Evolutionary conservation across 2,113 vertebrate genomes (phyloP).

Genomic region (Amphiprion percula): DNA sequence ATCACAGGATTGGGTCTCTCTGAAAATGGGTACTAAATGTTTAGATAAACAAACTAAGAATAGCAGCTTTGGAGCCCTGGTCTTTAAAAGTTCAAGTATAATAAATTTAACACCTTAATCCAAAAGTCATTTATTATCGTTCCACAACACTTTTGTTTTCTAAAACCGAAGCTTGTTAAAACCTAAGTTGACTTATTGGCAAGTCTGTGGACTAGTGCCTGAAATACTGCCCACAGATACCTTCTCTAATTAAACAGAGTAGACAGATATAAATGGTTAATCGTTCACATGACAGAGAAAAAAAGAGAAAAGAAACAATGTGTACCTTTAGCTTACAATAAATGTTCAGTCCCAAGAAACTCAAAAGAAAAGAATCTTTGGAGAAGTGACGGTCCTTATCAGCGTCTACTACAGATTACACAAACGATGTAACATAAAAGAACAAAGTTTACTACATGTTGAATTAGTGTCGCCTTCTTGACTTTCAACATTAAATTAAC

Average conservation of each 20-base stretch:
- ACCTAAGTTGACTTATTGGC: slow-evolving; percentile 33
- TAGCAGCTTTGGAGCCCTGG: too few species aligned
- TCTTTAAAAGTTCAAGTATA: too few species aligned
- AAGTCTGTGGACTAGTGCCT: slow-evolving; percentile 19
- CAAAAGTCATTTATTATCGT: background rate
- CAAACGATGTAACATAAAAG: background rate
- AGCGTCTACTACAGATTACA: slow-evolving; percentile 11
- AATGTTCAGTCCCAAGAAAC: background rate
- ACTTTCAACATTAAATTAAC: background rate
- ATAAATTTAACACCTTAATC: too few species aligned
- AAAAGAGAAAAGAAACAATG: background rate
- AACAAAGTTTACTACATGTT: background rate
- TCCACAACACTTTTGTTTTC: slow-evolving; percentile 4
- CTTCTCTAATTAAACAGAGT: slow-evolving; percentile 61
- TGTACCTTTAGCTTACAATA: background rate
- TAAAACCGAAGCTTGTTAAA: slow-evolving; percentile 18
- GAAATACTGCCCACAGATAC: slow-evolving; percentile 29
- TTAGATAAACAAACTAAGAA: too few species aligned
- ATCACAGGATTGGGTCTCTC: too few species aligned
- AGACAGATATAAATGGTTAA: slow-evolving; percentile 49
- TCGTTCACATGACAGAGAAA: background rate
- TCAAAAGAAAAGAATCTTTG: background rate
- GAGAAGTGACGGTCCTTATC: background rate
- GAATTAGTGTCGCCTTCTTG: background rate
- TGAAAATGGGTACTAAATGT: too few species aligned